Base-by-base conservation (phyloP, 2,113 vertebrate species). In the Buteo buteo region DNA sequence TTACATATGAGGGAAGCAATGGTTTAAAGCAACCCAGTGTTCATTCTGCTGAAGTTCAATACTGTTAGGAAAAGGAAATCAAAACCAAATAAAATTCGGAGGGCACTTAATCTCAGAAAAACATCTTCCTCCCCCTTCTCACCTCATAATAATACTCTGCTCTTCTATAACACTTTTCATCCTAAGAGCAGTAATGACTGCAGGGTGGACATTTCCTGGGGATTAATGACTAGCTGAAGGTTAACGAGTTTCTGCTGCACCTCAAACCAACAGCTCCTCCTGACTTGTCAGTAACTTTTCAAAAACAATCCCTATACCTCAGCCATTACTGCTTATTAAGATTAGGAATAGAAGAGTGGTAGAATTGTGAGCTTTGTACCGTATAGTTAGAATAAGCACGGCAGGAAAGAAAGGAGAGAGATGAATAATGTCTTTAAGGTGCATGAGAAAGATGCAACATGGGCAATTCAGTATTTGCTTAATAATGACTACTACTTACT, bases 211-310 rank as follows among this genome's bases (percentile, higher is more conserved):
- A 42, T 91, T 94, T 96, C 92, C 89, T 90, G 72, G 36, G 38
- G 15, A 89, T 88, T 94, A 93, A 76, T 72, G 54, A 85, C 55
- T 81, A 77, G 50, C n/a, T 94, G 91, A 85, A 95, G 64, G 80
- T 82, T 95, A 97, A 94, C 0, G 1, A 89, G 81, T 76, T 89
- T 93, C 77, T 96, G 88, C 55, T 71, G 45, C 54, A 93, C 42
- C 71, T 97, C 86, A 95, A 52, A 87, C n/a, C 50, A 90, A 62
- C 44, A 76, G 36, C 40, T 89, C 45, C 62, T 82, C 17, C 38
- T 6, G 19, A 42, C 52, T 80, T 54, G 62, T 54, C 71, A 62
- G 62, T 71, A 88, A 83, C 45, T 77, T 38, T 81, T 61, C 14
- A 71, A 67, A 93, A 91, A 58, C 55, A 83, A 79, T 70, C 73